Percentiles rank a stretch among this genome's conserved stretches.
These are phyloP conservation scores for Paelopatides confundens DNA, from an alignment of 53 echinoderm and acorn worm species.

Conservation along the genomic window DNA sequence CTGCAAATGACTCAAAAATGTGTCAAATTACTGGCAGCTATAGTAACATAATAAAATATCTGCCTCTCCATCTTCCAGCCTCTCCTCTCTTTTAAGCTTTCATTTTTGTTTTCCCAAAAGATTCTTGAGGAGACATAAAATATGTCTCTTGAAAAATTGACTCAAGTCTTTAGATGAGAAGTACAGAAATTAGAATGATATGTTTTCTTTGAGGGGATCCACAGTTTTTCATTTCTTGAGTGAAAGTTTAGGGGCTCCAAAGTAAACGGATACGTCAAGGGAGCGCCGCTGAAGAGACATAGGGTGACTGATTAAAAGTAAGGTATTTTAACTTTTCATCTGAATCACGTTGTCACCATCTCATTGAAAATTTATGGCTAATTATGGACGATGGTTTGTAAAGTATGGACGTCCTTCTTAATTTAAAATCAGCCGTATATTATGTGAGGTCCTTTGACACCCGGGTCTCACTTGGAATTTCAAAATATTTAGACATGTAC, in stretches of 20 bases:
- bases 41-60: too few relatives aligned
- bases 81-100: neutral
- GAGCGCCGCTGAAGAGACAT: neutral
- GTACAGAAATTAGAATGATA: slow-evolving; percentile 4
- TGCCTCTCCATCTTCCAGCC: neutral
- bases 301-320: neutral
- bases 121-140: neutral
- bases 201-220: neutral
- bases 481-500: too few relatives aligned
- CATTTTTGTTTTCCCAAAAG: neutral
- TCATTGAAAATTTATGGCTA: neutral
- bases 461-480: too few relatives aligned
- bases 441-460: neutral
- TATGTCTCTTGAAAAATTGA: neutral
- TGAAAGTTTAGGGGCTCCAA: neutral
- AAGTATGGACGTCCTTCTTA: neutral
- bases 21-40: too few relatives aligned
- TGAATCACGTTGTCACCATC: neutral
- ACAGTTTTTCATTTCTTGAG: neutral
- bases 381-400: neutral
- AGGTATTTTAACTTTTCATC: neutral
- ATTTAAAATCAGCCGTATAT: neutral
- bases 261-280: neutral
- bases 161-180: slow-evolving; percentile 15
- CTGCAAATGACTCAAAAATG: too few relatives aligned